These are phyloP conservation scores for Hydrozoanthus tunicans DNA, from an alignment of 64 coral and sea anemone genomes.

Conservation along the genomic window DNA sequence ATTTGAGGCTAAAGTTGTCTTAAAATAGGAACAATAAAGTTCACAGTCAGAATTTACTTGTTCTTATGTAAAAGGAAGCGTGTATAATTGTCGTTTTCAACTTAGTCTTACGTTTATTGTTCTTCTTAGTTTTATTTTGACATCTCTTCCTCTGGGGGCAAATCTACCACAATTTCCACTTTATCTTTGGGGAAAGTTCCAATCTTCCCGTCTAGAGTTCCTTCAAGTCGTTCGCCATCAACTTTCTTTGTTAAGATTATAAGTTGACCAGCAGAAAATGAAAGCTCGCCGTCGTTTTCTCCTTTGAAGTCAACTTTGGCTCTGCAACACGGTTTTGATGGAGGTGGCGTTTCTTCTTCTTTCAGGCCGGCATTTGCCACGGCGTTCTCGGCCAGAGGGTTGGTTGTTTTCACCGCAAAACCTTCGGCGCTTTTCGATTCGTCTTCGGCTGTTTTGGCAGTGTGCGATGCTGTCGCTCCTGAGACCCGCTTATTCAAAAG, in stretches of 20 bases:
- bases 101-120: not conserved
- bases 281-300: conserved; percentile 81
- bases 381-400: conserved; percentile 74
- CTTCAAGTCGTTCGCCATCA: conserved; percentile 68
- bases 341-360: not conserved
- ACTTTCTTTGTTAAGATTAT: conserved; percentile 72
- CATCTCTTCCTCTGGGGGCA: conserved; percentile 43
- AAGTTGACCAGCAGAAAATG: conserved; percentile 66
- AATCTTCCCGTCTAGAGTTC: conserved; percentile 84
- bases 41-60: too few relatives aligned
- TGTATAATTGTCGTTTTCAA: not conserved
- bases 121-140: conserved; percentile 14
- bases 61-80: too few relatives aligned
- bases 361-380: not conserved
- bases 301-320: conserved; percentile 78
- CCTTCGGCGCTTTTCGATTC: conserved; percentile 1
- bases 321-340: conserved; percentile 66
- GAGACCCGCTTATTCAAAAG: conserved; percentile 79
- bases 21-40: too few relatives aligned
- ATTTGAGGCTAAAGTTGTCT: too few relatives aligned
- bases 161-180: conserved; percentile 77
- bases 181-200: conserved; percentile 63
- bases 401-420: conserved; percentile 73
- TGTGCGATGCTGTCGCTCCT: conserved; percentile 55
- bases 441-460: not conserved